Evolutionary conservation across 1,140 invertebrate genomes (phyloP).

Genomic region (Sinella curviseta): DNA sequence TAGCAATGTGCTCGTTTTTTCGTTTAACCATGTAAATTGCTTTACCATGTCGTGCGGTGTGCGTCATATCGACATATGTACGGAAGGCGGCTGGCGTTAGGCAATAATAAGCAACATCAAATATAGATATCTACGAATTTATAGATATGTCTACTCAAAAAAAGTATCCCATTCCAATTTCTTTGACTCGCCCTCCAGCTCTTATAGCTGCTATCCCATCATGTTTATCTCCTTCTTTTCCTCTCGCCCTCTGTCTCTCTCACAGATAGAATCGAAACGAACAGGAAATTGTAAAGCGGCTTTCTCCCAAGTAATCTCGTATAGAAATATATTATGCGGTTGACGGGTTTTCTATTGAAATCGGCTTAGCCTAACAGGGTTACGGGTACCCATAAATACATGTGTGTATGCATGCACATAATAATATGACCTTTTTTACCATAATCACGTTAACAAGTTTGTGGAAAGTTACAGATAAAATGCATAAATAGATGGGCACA

Average conservation of each 20-base stretch:
- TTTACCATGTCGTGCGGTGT: too few species aligned
- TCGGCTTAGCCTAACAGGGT: background rate
- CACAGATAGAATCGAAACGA: background rate
- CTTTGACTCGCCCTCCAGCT: background rate
- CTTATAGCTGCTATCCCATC: background rate
- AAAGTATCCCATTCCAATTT: background rate
- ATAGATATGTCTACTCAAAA: too few species aligned
- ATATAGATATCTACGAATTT: too few species aligned
- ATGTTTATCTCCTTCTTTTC: background rate
- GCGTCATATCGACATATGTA: too few species aligned
- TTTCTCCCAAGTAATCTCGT: background rate
- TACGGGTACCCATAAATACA: too few species aligned
- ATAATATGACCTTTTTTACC: background rate
- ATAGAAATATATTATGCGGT: background rate
- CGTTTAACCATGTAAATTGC: too few species aligned
- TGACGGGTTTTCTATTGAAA: background rate
- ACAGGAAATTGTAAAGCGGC: background rate
- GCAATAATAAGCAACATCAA: too few species aligned
- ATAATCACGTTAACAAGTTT: background rate
- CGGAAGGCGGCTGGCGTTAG: too few species aligned
- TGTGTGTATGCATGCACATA: background rate
- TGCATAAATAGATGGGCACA: background rate
- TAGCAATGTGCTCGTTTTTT: too few species aligned
- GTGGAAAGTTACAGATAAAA: background rate
- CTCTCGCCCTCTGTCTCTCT: background rate